These are phyloP conservation scores for Caenorhabditis afra DNA, from an alignment of 2,888 invertebrate genomes.

Conservation along the genomic window DNA sequence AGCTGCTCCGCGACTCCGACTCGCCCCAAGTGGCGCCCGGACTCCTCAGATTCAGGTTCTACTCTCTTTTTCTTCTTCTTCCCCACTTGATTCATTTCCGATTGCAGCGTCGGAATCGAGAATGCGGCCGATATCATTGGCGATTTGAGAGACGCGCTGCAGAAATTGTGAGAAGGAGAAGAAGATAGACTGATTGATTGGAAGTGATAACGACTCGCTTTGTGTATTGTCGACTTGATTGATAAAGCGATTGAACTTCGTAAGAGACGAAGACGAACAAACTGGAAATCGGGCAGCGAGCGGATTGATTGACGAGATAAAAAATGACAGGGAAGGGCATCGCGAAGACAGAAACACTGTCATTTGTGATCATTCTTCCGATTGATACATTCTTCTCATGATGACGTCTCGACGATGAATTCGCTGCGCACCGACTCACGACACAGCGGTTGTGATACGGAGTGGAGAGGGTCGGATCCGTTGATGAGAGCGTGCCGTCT, in stretches of 20 bases:
- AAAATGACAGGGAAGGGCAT: constrained; percentile 8
- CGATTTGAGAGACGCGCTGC: constrained; percentile 80
- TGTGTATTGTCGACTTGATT: constrained; percentile 2
- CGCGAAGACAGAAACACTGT: neutral
- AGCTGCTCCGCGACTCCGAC: constrained; percentile 48
- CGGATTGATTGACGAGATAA: constrained; percentile 10
- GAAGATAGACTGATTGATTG: constrained; percentile 16
- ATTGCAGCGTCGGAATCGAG: constrained; percentile 80
- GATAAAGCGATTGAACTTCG: constrained; percentile 33
- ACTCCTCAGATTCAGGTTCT: constrained; percentile 70
- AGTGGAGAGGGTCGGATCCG: too few relatives aligned
- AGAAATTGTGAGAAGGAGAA: constrained; percentile 23
- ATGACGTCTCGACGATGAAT: too few relatives aligned
- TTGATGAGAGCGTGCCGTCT: too few relatives aligned
- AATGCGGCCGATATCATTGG: constrained; percentile 80
- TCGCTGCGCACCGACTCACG: too few relatives aligned
- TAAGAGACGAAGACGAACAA: constrained; percentile 12
- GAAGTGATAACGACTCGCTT: constrained; percentile 16
- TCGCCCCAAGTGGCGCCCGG: constrained; percentile 49
- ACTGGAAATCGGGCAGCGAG: constrained; percentile 25
- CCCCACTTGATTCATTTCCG: neutral
- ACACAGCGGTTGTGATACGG: too few relatives aligned
- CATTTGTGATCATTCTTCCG: neutral
- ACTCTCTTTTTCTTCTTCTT: neutral
- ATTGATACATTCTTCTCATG: neutral